phyloP scores from a whole-genome alignment of 2,113 vertebrate genomes.

The Mormyrus iriodes region DNA sequence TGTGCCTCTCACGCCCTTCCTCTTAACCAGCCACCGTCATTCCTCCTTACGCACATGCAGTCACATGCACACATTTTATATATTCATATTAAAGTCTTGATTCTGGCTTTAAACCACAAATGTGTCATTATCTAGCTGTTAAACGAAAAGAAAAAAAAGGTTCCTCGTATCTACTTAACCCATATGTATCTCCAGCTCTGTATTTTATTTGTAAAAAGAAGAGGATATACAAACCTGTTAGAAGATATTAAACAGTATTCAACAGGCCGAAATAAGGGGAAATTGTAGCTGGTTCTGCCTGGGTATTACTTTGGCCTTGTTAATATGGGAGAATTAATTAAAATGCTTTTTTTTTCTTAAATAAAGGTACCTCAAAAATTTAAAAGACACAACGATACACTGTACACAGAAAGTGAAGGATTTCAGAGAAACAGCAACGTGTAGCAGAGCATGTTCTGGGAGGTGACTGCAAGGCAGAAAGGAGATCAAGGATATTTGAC shows the following conservation, averaged over 20 bases:
- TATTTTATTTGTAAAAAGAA: neutral
- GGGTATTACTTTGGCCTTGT: neutral
- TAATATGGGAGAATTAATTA: neutral
- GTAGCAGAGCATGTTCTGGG: neutral
- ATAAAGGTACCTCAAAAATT: neutral
- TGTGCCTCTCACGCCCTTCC: slow-evolving; percentile 17
- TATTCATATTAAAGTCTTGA: neutral
- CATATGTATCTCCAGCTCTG: neutral
- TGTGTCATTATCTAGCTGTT: neutral
- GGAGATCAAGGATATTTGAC: neutral
- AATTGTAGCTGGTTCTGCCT: neutral
- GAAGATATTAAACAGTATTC: too few species aligned
- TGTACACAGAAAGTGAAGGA: neutral
- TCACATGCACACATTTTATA: slow-evolving; percentile 27
- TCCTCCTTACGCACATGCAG: slow-evolving; percentile 26
- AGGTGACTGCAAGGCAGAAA: neutral
- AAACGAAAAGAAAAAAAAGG: neutral
- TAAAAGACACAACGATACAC: neutral
- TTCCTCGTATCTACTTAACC: neutral
- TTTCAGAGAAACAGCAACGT: neutral
- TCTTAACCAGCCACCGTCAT: neutral
- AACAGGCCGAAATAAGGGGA: neutral
- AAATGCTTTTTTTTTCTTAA: too few species aligned
- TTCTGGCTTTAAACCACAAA: neutral
- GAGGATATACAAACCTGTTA: neutral